phyloP scores from a whole-genome alignment of 2,888 invertebrate species.

The Cynaeus angustus region DNA sequence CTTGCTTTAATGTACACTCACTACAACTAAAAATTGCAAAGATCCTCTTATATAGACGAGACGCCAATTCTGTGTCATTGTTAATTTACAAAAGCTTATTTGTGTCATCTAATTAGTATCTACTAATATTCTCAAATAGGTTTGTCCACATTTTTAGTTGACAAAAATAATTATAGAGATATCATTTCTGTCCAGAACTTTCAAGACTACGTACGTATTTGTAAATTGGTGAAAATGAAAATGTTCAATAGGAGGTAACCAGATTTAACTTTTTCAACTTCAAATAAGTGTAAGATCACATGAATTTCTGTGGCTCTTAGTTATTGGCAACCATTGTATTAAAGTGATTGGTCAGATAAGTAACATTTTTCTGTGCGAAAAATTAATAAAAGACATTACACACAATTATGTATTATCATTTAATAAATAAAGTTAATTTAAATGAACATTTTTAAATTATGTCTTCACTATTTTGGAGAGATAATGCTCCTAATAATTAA shows the following conservation, averaged over 20 bases:
- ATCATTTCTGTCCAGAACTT: conserved; percentile 14
- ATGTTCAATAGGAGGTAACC: conserved; percentile 9
- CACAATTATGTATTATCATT: too few species aligned
- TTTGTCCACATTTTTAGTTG: conserved; percentile 10
- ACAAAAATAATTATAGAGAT: conserved; percentile 27
- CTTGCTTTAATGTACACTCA: background rate
- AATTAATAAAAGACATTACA: too few species aligned
- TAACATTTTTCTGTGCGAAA: too few species aligned
- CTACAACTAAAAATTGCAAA: background rate
- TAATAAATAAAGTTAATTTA: too few species aligned
- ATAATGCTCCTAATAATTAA: too few species aligned
- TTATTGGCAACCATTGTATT: too few species aligned
- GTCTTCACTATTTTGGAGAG: too few species aligned
- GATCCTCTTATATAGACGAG: conserved; percentile 12
- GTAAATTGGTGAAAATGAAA: conserved; percentile 10
- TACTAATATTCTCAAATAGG: conserved; percentile 29
- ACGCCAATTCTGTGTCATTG: conserved; percentile 8
- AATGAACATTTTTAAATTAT: too few species aligned
- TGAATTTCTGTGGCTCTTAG: too few species aligned
- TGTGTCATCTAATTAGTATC: conserved; percentile 28
- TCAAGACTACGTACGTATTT: conserved; percentile 10
- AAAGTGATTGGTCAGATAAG: too few species aligned
- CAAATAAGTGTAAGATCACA: too few species aligned
- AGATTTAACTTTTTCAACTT: conserved; percentile 7
- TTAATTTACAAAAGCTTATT: conserved; percentile 23